Evolutionary conservation across 2,113 vertebrate species (phyloP).

Genomic region (Cettia cetti): DNA sequence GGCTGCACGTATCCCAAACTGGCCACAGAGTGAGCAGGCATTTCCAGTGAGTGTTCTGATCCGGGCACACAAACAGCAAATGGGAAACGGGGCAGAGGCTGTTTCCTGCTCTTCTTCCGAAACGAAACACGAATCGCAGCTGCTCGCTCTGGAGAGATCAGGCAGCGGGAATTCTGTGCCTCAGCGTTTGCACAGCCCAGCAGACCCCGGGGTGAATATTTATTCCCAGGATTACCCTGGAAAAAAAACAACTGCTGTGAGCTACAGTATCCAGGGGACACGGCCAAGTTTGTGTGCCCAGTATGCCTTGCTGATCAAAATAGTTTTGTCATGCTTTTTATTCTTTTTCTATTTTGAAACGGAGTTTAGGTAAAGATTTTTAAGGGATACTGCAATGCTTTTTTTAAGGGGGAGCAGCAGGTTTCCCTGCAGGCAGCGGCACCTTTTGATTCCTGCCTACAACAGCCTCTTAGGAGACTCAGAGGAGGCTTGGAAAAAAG

Average conservation of each 20-base stretch:
- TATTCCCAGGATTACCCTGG: not conserved
- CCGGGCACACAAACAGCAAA: not conserved
- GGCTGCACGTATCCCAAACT: fast-evolving
- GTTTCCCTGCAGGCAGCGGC: fast-evolving
- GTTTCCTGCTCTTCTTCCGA: not conserved
- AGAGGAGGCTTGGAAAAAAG: not conserved
- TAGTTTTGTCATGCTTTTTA: not conserved
- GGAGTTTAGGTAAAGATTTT: not conserved
- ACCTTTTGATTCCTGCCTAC: not conserved
- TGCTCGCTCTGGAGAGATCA: not conserved
- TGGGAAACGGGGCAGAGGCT: not conserved
- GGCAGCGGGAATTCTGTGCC: not conserved
- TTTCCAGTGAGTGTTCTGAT: not conserved
- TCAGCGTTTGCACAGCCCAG: not conserved
- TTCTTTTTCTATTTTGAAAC: not conserved
- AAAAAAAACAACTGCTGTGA: not conserved
- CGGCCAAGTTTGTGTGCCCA: not conserved
- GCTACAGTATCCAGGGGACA: not conserved
- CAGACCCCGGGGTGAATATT: not conserved
- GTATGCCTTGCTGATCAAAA: not conserved
- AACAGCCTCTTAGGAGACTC: no score
- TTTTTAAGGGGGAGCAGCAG: not conserved
- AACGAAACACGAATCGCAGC: fast-evolving
- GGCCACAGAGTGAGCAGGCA: fast-evolving
- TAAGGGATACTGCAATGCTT: fast-evolving